Percentiles rank a stretch among this genome's conserved stretches.
Conservation (phyloP, 92 coral and sea anemone genomes). For the Heliopora coerulea region DNA sequence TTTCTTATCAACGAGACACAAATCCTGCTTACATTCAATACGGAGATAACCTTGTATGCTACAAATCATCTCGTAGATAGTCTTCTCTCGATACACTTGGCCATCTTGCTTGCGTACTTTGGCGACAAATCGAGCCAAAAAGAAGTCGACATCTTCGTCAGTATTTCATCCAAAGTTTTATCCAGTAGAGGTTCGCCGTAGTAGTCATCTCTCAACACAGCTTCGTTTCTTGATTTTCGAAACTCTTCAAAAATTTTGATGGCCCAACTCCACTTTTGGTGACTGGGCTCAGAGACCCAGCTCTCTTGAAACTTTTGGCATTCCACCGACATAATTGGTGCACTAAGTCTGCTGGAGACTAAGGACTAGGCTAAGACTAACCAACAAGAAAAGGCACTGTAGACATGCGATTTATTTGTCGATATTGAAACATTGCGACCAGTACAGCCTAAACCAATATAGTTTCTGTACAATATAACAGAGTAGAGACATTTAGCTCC, state of each 20-base stretch:
- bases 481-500: too few relatives aligned
- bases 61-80: too few relatives aligned
- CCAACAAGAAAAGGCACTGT: too few relatives aligned
- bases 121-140: slow-evolving; percentile 18
- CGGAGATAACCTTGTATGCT: slow-evolving; percentile 58
- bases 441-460: too few relatives aligned
- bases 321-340: too few relatives aligned
- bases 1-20: slow-evolving; percentile 50
- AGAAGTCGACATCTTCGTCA: slow-evolving; percentile 35
- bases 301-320: slow-evolving; percentile 37
- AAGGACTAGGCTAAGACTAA: too few relatives aligned
- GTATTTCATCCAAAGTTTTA: slow-evolving; percentile 4
- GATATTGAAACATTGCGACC: too few relatives aligned
- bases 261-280: slow-evolving; percentile 33
- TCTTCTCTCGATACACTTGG: too few relatives aligned
- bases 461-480: too few relatives aligned
- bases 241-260: slow-evolving; percentile 27
- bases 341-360: too few relatives aligned
- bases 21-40: slow-evolving; percentile 46
- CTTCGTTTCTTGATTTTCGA: not conserved
- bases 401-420: too few relatives aligned
- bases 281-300: slow-evolving; percentile 36
- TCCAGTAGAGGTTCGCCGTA: not conserved
- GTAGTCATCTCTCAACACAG: slow-evolving; percentile 9
- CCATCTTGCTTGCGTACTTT: slow-evolving; percentile 34